Conservation (phyloP, 2,888 invertebrate genomes). For the Lutraria lutraria region DNA sequence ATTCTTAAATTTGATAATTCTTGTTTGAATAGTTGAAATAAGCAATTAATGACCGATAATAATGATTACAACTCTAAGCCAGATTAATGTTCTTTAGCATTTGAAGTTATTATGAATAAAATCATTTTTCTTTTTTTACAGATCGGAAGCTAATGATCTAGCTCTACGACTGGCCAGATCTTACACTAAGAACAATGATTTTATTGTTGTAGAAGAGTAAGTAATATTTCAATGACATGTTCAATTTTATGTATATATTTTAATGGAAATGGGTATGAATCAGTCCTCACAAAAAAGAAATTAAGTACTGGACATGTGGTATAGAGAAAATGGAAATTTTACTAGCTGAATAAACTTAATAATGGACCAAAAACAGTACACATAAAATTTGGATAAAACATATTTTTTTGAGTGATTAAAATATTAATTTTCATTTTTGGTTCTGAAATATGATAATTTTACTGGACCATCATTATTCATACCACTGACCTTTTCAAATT, state of each 20-base stretch:
- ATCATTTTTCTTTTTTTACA: slow-evolving; percentile 73
- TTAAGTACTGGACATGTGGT: no score
- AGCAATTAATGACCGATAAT: background rate
- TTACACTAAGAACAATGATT: slow-evolving; percentile 95
- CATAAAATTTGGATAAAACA: no score
- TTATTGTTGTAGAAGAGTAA: slow-evolving; percentile 98
- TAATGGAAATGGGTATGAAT: background rate
- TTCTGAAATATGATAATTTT: no score
- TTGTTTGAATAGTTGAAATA: background rate
- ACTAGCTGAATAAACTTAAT: no score
- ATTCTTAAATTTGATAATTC: no score
- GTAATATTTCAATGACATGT: slow-evolving; percentile 87
- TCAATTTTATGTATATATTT: background rate
- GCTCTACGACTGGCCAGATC: slow-evolving; percentile 95
- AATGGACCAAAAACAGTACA: no score
- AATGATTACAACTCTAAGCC: background rate
- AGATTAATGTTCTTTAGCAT: background rate
- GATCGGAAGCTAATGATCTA: slow-evolving; percentile 98
- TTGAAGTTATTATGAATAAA: no score
- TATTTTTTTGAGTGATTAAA: no score
- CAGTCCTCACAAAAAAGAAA: background rate
- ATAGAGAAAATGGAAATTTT: no score
- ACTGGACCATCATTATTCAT: no score
- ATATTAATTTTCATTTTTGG: no score
- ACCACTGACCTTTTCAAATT: no score